Conservation (phyloP, 2,888 invertebrate species). For the Drosophila neotestacea region DNA sequence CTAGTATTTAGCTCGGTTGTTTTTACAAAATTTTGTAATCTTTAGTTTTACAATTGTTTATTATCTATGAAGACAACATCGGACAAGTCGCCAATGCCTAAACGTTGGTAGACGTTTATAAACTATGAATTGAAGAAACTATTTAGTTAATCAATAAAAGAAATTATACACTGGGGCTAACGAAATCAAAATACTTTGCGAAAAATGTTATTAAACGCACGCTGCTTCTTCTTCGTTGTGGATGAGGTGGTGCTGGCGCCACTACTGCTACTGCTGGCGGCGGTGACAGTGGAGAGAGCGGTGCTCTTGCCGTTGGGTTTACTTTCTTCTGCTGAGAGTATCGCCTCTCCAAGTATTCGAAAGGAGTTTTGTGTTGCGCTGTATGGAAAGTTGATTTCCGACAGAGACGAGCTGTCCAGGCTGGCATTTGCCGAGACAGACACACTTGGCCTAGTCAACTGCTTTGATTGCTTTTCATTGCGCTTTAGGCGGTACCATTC, state of each 20-base stretch:
- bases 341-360: slow-evolving; percentile 83
- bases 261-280: slow-evolving; percentile 76
- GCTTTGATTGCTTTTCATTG: slow-evolving; percentile 61
- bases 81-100: slow-evolving; percentile 28
- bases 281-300: slow-evolving; percentile 12
- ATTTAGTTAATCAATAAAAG: slow-evolving; percentile 20
- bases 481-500: slow-evolving; percentile 85
- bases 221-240: slow-evolving; percentile 87
- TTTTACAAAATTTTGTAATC: slow-evolving; percentile 23
- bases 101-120: slow-evolving; percentile 10
- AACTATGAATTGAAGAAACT: slow-evolving; percentile 16
- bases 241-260: slow-evolving; percentile 81
- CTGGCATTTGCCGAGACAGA: slow-evolving; percentile 52
- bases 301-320: slow-evolving; percentile 40
- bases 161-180: slow-evolving; percentile 43
- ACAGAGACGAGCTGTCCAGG: slow-evolving; percentile 78
- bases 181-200: slow-evolving; percentile 91
- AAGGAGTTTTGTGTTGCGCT: slow-evolving; percentile 83
- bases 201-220: slow-evolving; percentile 91
- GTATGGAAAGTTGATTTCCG: slow-evolving; percentile 82
- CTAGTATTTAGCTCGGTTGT: slow-evolving; percentile 4
- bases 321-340: slow-evolving; percentile 70
- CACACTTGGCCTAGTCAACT: slow-evolving; percentile 17
- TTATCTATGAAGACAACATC: slow-evolving; percentile 19
- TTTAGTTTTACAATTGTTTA: slow-evolving; percentile 32